Evolutionary conservation across 92 coral and sea anemone genomes (phyloP), one percentile per base, ranked within the genome.

Genomic region (Phenganax subtilis): DNA sequence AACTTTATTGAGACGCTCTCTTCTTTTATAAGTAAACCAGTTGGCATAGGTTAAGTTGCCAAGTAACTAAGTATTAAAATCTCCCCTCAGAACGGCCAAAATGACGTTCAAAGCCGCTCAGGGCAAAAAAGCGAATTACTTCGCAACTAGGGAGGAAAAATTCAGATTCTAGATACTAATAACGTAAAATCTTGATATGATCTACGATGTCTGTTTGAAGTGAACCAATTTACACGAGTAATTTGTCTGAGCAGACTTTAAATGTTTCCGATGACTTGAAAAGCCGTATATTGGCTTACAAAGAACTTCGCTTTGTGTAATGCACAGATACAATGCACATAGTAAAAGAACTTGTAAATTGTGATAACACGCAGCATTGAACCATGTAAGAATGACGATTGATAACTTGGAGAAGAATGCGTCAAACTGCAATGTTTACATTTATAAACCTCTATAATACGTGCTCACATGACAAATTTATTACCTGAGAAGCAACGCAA

Each of bases 1-100:
- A 37, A 5, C 47, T 37, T 2, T 37, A 37, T 37, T 37, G 47
- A 37, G 47, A 37, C 47, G 47, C 47, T 5, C 47, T 37, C 47
- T 30, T 5, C 15, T 68, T 51, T 37, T 61, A 28, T 30, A 68
- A 68, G 20, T 53, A 68, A 68, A 68, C 52, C 73, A 30, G 10
- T n/a, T 10, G 73, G 73, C 31, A 12, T 30, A 30, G 73, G 73
- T 68, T 30, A 52, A 6, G 52, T 68, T 68, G 73, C 73, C 54
- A 30, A 52, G 73, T 68, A 37, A 29, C 73, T 8, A 30, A 68
- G 37, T 37, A 53, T 68, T 6, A 68, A 30, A 0, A 30, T 16
- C 53, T 29, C 0, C 47, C 47, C 47, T 37, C 47, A 37, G 47
- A 37, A 37, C 2, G 47, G 5, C 47, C 5, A 37, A 37, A 37